Conservation (phyloP, 2,888 invertebrate genomes). For the Agonopterix alstromeriana region DNA sequence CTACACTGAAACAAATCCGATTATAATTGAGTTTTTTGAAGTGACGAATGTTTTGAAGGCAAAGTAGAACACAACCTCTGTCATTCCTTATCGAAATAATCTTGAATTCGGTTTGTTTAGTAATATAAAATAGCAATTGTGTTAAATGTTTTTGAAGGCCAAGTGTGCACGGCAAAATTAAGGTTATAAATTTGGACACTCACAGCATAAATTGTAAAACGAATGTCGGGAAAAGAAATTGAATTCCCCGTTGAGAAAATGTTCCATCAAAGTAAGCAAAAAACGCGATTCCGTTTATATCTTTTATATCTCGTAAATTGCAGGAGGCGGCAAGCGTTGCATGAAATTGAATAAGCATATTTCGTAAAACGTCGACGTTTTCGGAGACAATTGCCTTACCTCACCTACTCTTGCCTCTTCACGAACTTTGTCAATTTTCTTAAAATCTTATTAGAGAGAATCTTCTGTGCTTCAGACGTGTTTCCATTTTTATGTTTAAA, state of each 20-base stretch:
- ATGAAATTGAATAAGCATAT: conserved; percentile 78
- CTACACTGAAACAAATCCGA: conserved; percentile 71
- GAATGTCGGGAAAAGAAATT: conserved; percentile 66
- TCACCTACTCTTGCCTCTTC: conserved; percentile 72
- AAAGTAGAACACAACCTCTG: conserved; percentile 2
- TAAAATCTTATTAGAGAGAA: conserved; percentile 70
- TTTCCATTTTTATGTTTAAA: conserved; percentile 4
- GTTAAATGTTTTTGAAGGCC: not conserved
- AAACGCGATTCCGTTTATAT: conserved; percentile 77
- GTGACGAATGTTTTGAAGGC: conserved; percentile 44
- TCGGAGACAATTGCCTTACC: conserved; percentile 77
- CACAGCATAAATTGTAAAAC: conserved; percentile 58
- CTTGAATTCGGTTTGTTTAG: not conserved
- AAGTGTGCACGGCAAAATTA: conserved; percentile 14
- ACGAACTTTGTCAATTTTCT: conserved; percentile 75
- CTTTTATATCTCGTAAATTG: conserved; percentile 78
- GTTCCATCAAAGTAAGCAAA: conserved; percentile 76
- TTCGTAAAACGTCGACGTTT: conserved; percentile 77
- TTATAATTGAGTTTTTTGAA: conserved; percentile 69
- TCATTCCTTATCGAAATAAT: not conserved
- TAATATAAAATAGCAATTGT: not conserved
- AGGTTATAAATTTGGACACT: conserved; percentile 44
- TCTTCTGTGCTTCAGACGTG: conserved; percentile 52
- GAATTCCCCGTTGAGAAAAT: conserved; percentile 73
- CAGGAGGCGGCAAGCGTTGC: conserved; percentile 77